phyloP scores from a whole-genome alignment of 2,113 vertebrate species.

The Nestor notabilis region DNA sequence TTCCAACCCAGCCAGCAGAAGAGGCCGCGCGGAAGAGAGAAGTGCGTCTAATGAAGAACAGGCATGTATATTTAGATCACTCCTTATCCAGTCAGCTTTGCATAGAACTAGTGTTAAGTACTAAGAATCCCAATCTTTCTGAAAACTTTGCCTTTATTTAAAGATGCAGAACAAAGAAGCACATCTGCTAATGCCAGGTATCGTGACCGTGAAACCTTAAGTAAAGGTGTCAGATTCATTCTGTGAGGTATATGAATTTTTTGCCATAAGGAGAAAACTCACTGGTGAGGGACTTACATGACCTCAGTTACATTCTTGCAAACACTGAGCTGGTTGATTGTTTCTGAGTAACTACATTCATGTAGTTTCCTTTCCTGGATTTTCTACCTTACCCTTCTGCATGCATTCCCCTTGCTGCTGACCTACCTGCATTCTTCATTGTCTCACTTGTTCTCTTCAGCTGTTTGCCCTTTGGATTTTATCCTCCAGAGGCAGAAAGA shows the following conservation, averaged over 20 bases:
- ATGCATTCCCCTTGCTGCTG: not conserved
- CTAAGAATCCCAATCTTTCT: not conserved
- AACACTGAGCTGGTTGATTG: not conserved
- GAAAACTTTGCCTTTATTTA: not conserved
- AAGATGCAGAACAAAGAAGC: not conserved
- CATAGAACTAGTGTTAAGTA: not conserved
- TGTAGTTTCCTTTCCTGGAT: not conserved
- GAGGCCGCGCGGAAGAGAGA: conserved; percentile 96
- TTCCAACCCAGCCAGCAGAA: conserved; percentile 88
- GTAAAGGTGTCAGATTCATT: not conserved
- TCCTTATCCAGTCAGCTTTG: not conserved
- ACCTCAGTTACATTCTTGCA: not conserved
- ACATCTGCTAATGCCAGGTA: not conserved
- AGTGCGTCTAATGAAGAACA: conserved; percentile 99
- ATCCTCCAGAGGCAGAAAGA: not conserved
- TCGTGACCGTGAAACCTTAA: not conserved
- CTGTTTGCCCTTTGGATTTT: not conserved
- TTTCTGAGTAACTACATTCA: not conserved
- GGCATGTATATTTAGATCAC: conserved; percentile 69
- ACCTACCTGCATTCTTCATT: not conserved
- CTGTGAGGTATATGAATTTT: not conserved
- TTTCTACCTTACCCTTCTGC: not conserved
- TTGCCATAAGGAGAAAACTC: not conserved
- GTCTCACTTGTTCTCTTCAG: not conserved
- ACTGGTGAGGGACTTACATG: not conserved